Evolutionary conservation across 2,888 invertebrate genomes (phyloP), one percentile per base, ranked within the genome.

Genomic region (Mesopsocus fuscifrons): DNA sequence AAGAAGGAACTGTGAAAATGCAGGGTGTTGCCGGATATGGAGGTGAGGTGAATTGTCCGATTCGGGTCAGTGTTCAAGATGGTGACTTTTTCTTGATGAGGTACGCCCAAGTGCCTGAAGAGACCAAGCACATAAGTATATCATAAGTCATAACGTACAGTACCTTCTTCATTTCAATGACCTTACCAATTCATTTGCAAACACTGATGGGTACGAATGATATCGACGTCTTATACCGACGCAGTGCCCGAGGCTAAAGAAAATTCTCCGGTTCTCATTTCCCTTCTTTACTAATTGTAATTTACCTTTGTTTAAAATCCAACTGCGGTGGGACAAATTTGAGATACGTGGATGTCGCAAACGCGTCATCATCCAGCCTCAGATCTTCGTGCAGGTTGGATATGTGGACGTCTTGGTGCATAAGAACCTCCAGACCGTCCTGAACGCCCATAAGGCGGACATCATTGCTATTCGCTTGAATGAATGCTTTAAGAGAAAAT

Each of bases 1-100:
- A 94, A 94, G 71, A 95, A 94, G 50, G 94, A 92, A 56, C 92
- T 91, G 64, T 95, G 91, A 69, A 95, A 95, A 67, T 91, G 85
- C 26, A 84, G 79, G 53, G 89, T 88, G 62, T 79, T 87, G 55
- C 92, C 92, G 51, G 91, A 88, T 58, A 95, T 88, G 51, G 92
- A 91, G 58, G 85, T 79, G 59, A 95, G 74, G 61, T 88, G 85
- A 57, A 95, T 74, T 56, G 81, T 88, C 57, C 76, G 76, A 66
- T 89, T 85, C 52, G 68, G 66, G 66, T 83, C 84, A 54, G 74
- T 74, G 71, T 95, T 95, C 62, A 80, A 75, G 52, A 95, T 68
- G 52, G 80, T 81, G 50, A 94, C 92, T 57, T 75, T 72, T 63
- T 81, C 78, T 62, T 82, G 75, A 57, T 81, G 80, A 49, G 92